A percentile compares a stretch with the other conserved stretches of the same genome.
phyloP scores from a whole-genome alignment of 2,113 vertebrate species.

The Scomber japonicus region DNA sequence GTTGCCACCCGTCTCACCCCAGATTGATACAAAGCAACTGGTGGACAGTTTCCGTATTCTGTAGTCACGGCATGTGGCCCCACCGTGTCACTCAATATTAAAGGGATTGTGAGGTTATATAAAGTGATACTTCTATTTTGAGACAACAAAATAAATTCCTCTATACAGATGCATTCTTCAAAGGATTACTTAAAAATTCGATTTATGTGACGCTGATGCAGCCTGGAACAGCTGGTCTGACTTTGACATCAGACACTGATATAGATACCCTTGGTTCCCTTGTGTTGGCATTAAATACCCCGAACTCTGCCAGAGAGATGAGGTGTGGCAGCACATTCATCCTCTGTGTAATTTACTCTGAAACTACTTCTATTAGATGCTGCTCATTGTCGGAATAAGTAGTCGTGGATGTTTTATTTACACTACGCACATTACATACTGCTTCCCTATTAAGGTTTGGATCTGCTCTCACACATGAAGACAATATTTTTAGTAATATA shows the following conservation, averaged over 20 bases:
- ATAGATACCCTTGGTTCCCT: conserved; percentile 83
- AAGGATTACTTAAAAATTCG: conserved; percentile 86
- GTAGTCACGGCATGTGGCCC: conserved; percentile 65
- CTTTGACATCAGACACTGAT: conserved; percentile 85
- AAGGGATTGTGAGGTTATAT: conserved; percentile 71
- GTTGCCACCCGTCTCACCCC: conserved; percentile 5
- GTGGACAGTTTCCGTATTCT: conserved; percentile 69
- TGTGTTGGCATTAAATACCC: conserved; percentile 78
- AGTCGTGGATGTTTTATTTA: conserved; percentile 50
- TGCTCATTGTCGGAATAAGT: conserved; percentile 66
- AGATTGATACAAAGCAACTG: conserved; percentile 70
- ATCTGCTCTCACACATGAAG: too few relatives aligned
- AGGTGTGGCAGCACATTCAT: conserved; percentile 72
- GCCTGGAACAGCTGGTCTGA: conserved; percentile 84
- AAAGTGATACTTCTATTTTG: conserved; percentile 83
- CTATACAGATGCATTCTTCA: conserved; percentile 85
- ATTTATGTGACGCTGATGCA: conserved; percentile 82
- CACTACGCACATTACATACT: conserved; percentile 34
- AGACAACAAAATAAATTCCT: conserved; percentile 82
- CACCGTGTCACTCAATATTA: conserved; percentile 77
- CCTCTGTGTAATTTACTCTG: conserved; percentile 66
- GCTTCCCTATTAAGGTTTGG: too few relatives aligned
- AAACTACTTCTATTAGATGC: conserved; percentile 58
- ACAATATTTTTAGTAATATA: background rate
- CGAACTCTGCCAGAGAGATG: conserved; percentile 68